Evolutionary conservation across 2,113 vertebrate genomes (phyloP).

Genomic region (Pan troglodytes): NHGRI_mPanTro3-v2.1_pri NC_072411.2:117196501-117197000

Average conservation of each 20-base stretch:
- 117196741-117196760: background rate
- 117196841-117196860: background rate
- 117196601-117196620: background rate
- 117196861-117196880: background rate
- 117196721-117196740: background rate
- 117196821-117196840: background rate
- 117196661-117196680: background rate
- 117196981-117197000: background rate
- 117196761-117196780: background rate
- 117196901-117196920: background rate
- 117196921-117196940: background rate
- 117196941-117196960: background rate
- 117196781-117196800: background rate
- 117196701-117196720: background rate
- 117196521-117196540: background rate
- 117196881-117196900: background rate
- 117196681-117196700: background rate
- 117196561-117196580: background rate
- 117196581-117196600: background rate
- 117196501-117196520: background rate
- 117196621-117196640: background rate
- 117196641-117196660: slow-evolving; percentile 16
- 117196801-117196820: background rate
- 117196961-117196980: background rate
- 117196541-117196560: background rate